phyloP scores from a whole-genome alignment of 2,888 invertebrate genomes.

The Dolomedes plantarius region DNA sequence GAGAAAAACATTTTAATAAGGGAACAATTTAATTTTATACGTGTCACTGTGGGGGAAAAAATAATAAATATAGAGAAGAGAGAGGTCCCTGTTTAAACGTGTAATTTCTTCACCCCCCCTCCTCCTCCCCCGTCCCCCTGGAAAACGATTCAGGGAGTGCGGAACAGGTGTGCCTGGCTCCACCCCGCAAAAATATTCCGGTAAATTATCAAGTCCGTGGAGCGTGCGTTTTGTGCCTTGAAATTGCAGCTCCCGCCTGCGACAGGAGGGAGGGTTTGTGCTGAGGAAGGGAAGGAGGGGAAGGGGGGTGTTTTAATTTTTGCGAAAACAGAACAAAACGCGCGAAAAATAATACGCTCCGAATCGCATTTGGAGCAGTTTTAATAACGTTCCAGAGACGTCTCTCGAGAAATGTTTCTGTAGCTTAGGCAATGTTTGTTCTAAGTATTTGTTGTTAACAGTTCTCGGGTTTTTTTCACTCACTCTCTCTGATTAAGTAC shows the following conservation, averaged over 20 bases:
- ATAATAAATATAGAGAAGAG: slow-evolving; percentile 30
- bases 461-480: no score
- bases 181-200: slow-evolving; percentile 67
- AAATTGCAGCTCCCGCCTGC: neutral
- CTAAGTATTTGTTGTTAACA: neutral
- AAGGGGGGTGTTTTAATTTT: neutral
- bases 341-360: neutral
- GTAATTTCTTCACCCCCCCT: slow-evolving; percentile 56
- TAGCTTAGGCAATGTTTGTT: neutral
- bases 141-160: slow-evolving; percentile 44
- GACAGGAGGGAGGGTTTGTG: neutral
- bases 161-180: slow-evolving; percentile 63
- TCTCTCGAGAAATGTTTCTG: neutral
- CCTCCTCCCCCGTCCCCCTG: neutral
- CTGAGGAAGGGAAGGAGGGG: slow-evolving; percentile 1
- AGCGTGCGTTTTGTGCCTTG: slow-evolving; percentile 22
- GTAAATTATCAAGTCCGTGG: slow-evolving; percentile 68
- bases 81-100: slow-evolving; percentile 43
- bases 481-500: no score
- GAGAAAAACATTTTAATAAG: slow-evolving; percentile 66
- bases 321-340: slow-evolving; percentile 10
- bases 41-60: slow-evolving; percentile 50
- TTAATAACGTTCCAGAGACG: neutral
- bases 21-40: slow-evolving; percentile 71
- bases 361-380: neutral